phyloP scores from a whole-genome alignment of 2,888 invertebrate species.

The Pemphredon lugubris region DNA sequence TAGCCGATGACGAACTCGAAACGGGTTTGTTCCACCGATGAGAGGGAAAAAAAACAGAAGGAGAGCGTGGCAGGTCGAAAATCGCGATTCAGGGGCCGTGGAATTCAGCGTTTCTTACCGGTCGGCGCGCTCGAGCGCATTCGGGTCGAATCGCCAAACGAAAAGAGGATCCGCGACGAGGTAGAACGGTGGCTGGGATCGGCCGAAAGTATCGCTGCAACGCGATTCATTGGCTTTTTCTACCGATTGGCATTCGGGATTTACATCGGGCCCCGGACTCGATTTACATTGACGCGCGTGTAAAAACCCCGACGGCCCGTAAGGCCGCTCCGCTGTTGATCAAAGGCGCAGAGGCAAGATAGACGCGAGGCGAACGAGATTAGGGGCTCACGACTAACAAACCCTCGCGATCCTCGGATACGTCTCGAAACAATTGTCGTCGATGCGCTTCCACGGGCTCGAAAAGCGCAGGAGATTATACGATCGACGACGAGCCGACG shows the following conservation, averaged over 20 bases:
- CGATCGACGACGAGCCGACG: no score
- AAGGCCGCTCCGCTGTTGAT: slow-evolving; percentile 43
- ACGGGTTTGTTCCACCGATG: slow-evolving; percentile 55
- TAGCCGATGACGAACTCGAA: slow-evolving; percentile 42
- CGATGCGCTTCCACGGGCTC: no score
- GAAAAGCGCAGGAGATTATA: no score
- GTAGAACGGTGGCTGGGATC: slow-evolving; percentile 39
- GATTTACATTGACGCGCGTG: slow-evolving; percentile 76
- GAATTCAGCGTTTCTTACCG: slow-evolving; percentile 68
- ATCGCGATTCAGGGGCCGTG: slow-evolving; percentile 62
- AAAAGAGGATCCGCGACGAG: slow-evolving; percentile 38
- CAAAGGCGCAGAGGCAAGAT: slow-evolving; percentile 51
- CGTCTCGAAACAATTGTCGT: background rate
- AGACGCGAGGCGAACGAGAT: slow-evolving; percentile 34
- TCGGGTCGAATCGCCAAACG: slow-evolving; percentile 44
- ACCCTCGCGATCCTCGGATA: slow-evolving; percentile 20
- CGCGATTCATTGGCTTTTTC: slow-evolving; percentile 63
- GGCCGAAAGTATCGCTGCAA: slow-evolving; percentile 64
- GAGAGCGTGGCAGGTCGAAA: slow-evolving; percentile 63
- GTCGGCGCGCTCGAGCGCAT: slow-evolving; percentile 50
- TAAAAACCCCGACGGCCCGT: no score
- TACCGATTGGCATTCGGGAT: slow-evolving; percentile 57
- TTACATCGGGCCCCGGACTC: slow-evolving; percentile 64
- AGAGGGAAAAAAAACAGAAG: slow-evolving; percentile 44
- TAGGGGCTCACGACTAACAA: slow-evolving; percentile 38